Evolutionary conservation across 2,113 vertebrate species (phyloP).

Genomic region (Zosterops pallidus): DNA sequence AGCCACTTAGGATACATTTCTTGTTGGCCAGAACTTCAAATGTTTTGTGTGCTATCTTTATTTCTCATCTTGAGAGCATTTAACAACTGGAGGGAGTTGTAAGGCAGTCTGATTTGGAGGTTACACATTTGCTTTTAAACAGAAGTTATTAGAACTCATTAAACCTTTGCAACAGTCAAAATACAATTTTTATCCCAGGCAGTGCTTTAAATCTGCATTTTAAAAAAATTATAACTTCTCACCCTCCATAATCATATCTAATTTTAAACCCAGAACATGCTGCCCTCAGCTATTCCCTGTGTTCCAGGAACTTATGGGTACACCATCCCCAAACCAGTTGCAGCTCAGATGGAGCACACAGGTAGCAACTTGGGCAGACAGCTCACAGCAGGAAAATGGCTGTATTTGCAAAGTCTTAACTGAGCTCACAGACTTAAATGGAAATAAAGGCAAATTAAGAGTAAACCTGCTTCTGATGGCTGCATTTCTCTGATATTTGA

Average conservation of each 20-base stretch:
- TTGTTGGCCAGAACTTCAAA: conserved; percentile 49
- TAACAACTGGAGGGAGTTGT: neutral
- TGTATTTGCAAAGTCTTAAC: neutral
- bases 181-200: neutral
- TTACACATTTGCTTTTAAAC: conserved; percentile 12
- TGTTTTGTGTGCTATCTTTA: conserved; percentile 7
- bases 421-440: neutral
- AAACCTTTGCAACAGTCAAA: conserved; percentile 1
- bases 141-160: conserved; percentile 27
- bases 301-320: neutral
- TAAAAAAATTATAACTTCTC: neutral
- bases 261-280: neutral
- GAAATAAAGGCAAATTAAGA: neutral
- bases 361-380: neutral
- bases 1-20: conserved; percentile 56
- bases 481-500: neutral
- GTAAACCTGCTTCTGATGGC: neutral
- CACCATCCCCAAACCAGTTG: neutral
- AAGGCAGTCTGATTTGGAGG: conserved; percentile 1
- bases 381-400: neutral
- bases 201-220: neutral
- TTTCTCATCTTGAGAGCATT: conserved; percentile 18
- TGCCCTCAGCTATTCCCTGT: neutral
- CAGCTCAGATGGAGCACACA: neutral
- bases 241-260: neutral